These are phyloP conservation scores for Galemys pyrenaicus DNA, from an alignment of 2,113 vertebrate species.

Conservation along the genomic window DNA sequence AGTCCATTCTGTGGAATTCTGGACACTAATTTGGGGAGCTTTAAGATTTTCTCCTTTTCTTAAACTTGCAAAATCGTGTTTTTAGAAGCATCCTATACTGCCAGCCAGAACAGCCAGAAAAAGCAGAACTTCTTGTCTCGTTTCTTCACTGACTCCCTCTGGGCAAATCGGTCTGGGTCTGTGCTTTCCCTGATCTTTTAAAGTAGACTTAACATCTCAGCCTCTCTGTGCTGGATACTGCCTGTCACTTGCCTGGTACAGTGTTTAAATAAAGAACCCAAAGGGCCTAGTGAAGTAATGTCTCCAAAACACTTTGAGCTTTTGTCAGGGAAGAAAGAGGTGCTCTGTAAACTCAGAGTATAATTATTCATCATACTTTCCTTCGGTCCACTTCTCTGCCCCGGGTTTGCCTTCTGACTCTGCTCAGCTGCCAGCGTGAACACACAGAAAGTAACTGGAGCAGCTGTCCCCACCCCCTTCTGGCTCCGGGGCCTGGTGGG, in stretches of 20 bases:
- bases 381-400: background rate
- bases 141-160: background rate
- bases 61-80: background rate
- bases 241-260: background rate
- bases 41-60: conserved; percentile 50
- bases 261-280: conserved; percentile 3
- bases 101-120: background rate
- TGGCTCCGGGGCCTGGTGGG: background rate
- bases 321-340: conserved; percentile 15
- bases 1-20: conserved; percentile 37
- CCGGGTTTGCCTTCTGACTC: background rate
- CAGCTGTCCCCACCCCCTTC: background rate
- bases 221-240: background rate
- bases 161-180: background rate
- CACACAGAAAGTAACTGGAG: background rate
- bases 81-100: background rate
- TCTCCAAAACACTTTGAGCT: background rate
- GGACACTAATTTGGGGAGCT: conserved; percentile 25
- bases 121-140: background rate
- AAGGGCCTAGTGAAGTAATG: conserved; percentile 34
- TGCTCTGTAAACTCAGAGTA: background rate
- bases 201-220: background rate
- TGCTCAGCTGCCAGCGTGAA: conserved; percentile 32
- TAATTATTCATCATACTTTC: conserved; percentile 43
- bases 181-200: background rate